Percentiles rank a stretch among this genome's conserved stretches.
Evolutionary conservation across 2,113 vertebrate species (phyloP).

Genomic region (Ameiurus melas): DNA sequence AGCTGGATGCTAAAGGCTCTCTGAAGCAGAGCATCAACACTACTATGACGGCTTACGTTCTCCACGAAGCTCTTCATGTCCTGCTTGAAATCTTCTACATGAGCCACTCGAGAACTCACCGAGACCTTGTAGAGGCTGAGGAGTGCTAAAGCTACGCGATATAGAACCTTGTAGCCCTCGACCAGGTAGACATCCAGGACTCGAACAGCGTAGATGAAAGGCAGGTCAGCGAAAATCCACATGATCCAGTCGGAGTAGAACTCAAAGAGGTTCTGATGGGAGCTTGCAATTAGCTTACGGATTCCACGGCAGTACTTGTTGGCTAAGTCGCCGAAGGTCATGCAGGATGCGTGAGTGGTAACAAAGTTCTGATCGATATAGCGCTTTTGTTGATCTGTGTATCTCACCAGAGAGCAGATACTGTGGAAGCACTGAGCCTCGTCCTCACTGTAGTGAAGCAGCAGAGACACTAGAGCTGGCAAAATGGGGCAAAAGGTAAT

Average conservation of each 20-base stretch:
- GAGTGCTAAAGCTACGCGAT: slow-evolving; percentile 80
- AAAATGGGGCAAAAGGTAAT: slow-evolving; percentile 82
- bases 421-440: slow-evolving; percentile 84
- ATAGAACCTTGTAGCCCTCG: slow-evolving; percentile 87
- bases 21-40: slow-evolving; percentile 74
- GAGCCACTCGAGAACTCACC: slow-evolving; percentile 65
- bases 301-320: slow-evolving; percentile 83
- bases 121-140: slow-evolving; percentile 80
- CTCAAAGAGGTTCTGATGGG: slow-evolving; percentile 80
- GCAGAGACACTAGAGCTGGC: slow-evolving; percentile 78
- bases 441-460: slow-evolving; percentile 83
- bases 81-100: slow-evolving; percentile 72
- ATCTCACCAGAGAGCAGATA: slow-evolving; percentile 75
- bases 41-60: slow-evolving; percentile 72
- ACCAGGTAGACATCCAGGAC: slow-evolving; percentile 82
- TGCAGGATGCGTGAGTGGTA: slow-evolving; percentile 80
- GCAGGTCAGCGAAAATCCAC: slow-evolving; percentile 85
- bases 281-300: slow-evolving; percentile 79
- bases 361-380: slow-evolving; percentile 85
- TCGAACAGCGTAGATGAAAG: slow-evolving; percentile 79
- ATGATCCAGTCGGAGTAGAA: slow-evolving; percentile 86
- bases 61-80: slow-evolving; percentile 79
- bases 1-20: slow-evolving; percentile 80
- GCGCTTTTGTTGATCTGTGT: slow-evolving; percentile 75
- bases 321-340: slow-evolving; percentile 87